phyloP scores from a whole-genome alignment of 2,888 invertebrate genomes.

The Peribatodes rhomboidaria region DNA sequence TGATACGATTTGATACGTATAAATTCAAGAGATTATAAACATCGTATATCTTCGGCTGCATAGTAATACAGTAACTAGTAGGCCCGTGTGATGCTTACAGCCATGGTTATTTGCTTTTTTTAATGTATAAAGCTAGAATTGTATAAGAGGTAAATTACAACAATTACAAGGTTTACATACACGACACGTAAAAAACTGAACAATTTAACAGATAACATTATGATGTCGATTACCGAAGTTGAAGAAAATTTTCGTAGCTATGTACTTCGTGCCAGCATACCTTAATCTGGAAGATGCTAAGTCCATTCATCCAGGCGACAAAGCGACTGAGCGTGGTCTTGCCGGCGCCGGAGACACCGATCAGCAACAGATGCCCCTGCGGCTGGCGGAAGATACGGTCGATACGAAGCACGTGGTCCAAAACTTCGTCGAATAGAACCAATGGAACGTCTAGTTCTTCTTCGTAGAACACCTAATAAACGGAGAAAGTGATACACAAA shows the following conservation, averaged over 20 bases:
- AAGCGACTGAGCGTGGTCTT: constrained; percentile 99
- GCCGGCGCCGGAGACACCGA: constrained; percentile 99
- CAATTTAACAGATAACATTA: no score
- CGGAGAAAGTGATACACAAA: neutral
- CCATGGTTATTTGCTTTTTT: no score
- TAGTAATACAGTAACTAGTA: neutral
- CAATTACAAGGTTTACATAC: no score
- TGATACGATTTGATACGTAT: no score
- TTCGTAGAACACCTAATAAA: constrained; percentile 95
- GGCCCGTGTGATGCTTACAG: no score
- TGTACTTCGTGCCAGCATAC: constrained; percentile 71
- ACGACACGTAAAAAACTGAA: no score
- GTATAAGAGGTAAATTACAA: no score
- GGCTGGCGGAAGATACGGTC: constrained; percentile 99
- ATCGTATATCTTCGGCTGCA: neutral
- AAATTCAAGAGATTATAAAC: no score
- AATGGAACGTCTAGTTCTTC: constrained; percentile 99
- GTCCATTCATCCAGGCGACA: constrained; percentile 99
- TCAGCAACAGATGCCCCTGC: constrained; percentile 98
- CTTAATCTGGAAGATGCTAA: constrained; percentile 99
- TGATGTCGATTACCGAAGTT: no score
- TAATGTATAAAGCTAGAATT: no score
- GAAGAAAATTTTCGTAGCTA: no score
- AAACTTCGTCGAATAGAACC: constrained; percentile 99
- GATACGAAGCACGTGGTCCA: constrained; percentile 99